Evolutionary conservation across 2,113 vertebrate species (phyloP), one percentile per base, ranked within the genome.

Genomic region (Genyomyrus donnyi): DNA sequence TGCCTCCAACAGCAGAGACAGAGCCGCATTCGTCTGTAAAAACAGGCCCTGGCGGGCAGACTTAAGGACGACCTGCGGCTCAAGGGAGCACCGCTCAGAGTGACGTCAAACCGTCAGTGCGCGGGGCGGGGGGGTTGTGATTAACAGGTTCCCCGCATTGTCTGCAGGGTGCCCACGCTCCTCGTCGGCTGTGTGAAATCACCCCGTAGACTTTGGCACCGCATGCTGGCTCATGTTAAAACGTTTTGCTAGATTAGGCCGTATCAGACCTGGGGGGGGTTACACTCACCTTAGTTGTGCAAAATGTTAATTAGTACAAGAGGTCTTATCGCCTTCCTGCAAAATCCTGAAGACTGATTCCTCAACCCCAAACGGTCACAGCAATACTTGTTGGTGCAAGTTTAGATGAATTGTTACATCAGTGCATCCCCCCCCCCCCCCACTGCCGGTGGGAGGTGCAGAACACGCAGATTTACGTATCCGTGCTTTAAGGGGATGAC

Each of bases 271-370:
- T 77, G 70, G 31, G 27, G 31, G 56, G 62, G 62, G 62, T 35
- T 77, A 77, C 70, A 19, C 15, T 39, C 70, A 77, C 70, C 70
- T 77, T 77, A 77, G 70, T 77, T 39, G 70, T 77, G 70, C 35
- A 39, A 77, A 77, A 77, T 77, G 70, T 39, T 77, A 77, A 77
- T 77, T 77, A 77, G 70, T 77, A 77, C 70, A 39, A 77, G 70
- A 77, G 5, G 13, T 11, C 27, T 77, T 77, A 77, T 77, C 35
- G 15, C 5, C 35, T 77, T 39, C 70, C 70, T 77, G 70, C 35
- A 19, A 77, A 77, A 77, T 19, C 70, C 70, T 1, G 35, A 39
- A 77, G 1, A 39, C 70, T 15, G 31, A 17, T 77, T 77, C 31
- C 35, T 5, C 70, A 39, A 77, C 27, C 31, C 70, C n/a, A 77